Base-by-base conservation (phyloP, 2,888 invertebrate species). In the Mimumesa dahlbomi region DNA sequence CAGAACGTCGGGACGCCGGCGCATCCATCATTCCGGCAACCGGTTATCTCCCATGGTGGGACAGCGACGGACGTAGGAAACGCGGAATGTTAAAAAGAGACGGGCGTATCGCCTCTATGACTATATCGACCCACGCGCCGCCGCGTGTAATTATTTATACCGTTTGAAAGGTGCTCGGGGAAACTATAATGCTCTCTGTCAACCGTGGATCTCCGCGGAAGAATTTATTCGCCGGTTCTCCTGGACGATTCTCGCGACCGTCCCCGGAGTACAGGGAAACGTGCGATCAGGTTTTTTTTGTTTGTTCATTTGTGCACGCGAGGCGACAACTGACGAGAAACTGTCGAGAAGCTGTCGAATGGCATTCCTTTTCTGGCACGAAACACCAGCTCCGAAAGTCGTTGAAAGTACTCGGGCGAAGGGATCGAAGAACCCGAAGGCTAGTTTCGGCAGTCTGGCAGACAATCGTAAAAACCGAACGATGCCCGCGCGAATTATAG, bases 401-500 rank as follows among this genome's bases (percentile, higher is more conserved):
- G 29, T 29, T 14, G 46, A n/a, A 25, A 13, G 52, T 48, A 34
- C 52, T 42, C 6, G 31, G 40, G 31, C 13, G 22, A 38, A 50
- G 11, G 13, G 19, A 42, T 50, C 16, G 22, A 40, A 31, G 22
- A 52, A 43, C n/a, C 40, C 67, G 63, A 63, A 68, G 58, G 69
- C 64, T 69, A 62, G 66, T 66, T 78, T 79, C 72, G 72, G 77
- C 81, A 81, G 85, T 84, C 84, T 84, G 84, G 82, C 87, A 87
- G 87, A 88, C 88, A 88, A 88, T 88, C 88, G 88, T 88, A 88
- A 88, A 88, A 88, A 86, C 77, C 83, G 84, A 86, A 88, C 85
- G 87, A 88, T 87, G 85, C 84, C 82, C 77, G 79, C 81, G 85
- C 88, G 88, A 88, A 87, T 88, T 87, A 88, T 86, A 87, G 87